Conservation (phyloP, 2,113 vertebrate species). For the Takifugu bimaculatus region DNA sequence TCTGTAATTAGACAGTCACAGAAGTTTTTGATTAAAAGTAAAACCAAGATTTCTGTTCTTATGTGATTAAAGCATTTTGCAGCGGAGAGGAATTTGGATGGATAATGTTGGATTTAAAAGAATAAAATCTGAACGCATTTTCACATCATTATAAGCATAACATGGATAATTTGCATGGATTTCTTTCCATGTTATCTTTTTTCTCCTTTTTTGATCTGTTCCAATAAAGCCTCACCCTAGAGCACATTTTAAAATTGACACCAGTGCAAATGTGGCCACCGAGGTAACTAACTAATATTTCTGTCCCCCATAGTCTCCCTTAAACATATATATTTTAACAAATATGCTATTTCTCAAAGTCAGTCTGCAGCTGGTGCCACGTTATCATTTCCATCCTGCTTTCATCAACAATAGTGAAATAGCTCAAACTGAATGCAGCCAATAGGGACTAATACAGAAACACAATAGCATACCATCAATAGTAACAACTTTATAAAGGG, state of each 20-base stretch:
- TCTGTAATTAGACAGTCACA: constrained; percentile 45
- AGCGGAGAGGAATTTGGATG: constrained; percentile 1
- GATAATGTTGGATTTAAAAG: no score
- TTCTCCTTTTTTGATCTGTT: no score
- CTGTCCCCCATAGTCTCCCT: background rate
- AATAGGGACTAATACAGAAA: constrained; percentile 36
- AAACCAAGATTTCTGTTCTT: constrained; percentile 40
- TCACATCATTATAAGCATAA: no score
- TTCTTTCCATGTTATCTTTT: no score
- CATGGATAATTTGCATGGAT: no score
- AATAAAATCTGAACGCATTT: no score
- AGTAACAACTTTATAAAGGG: constrained; percentile 36
- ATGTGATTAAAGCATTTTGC: constrained; percentile 38
- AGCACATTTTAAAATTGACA: no score
- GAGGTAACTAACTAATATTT: background rate
- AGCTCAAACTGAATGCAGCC: constrained; percentile 36
- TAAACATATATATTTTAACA: background rate
- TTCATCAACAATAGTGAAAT: constrained; percentile 28
- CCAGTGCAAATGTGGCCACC: no score
- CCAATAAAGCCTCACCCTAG: no score
- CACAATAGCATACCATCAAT: constrained; percentile 34
- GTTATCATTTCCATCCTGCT: constrained; percentile 37
- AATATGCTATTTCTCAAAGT: background rate
- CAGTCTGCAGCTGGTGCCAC: constrained; percentile 21
- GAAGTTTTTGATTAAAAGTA: constrained; percentile 52